Evolutionary conservation across 2,113 vertebrate species (phyloP), one percentile per base, ranked within the genome.

Genomic region (Sinocyclocheilus rhinocerous): DNA sequence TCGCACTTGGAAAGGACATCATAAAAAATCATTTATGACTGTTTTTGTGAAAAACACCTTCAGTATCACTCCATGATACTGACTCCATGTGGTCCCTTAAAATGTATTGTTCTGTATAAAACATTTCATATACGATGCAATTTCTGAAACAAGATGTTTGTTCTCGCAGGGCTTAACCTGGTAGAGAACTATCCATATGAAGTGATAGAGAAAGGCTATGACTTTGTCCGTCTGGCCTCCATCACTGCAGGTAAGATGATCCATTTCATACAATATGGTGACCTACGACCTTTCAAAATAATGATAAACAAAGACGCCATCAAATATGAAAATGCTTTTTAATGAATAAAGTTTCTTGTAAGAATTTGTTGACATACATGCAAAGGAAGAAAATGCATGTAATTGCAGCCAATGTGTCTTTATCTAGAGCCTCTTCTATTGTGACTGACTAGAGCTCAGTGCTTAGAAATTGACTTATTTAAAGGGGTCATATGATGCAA

Each of bases 181-280:
- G 93, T 97, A 92, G 97, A 97, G 90, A 95, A 94, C 33, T 97
- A 96, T 75, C 97, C 97, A 0, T 98, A 98, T 0, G 96, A 97
- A 89, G 95, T 95, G 0, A 96, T 96, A 83, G 86, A 96, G 84
- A 95, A 94, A 88, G 96, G 96, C 57, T 96, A 96, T 0, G 96
- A 97, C 87, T 97, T 96, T 0, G 97, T 97, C 18, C 95, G 97
- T 15, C 90, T 97, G 92, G 97, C 97, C 0, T 97, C 97, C 61
- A 97, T 97, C 88, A 95, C 96, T 0, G 96, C 96, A 92, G 96
- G 97, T 94, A 93, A 88, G 93, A 45, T 42, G 42, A 36, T 61
- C 4, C 20, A 4, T 26, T 91, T 84, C 22, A 76, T 42, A 0
- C 4, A 65, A 29, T 20, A 36, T 69, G 65, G 15, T 29, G 18